A percentile compares a stretch with the other conserved stretches of the same genome.
Evolutionary conservation across 2,888 invertebrate species (phyloP).

Genomic region (Laspeyria flexula): DNA sequence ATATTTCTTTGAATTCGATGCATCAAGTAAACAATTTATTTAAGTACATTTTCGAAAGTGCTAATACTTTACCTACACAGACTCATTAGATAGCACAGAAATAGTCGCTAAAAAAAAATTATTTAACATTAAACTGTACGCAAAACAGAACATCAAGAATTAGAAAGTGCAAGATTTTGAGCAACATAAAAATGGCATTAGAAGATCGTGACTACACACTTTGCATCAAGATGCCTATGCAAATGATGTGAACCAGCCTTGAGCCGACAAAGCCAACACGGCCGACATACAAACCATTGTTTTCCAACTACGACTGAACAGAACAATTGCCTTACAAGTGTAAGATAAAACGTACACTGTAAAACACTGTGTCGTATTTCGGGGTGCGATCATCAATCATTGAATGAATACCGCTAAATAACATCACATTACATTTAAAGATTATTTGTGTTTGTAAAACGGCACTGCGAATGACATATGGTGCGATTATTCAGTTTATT

Average conservation of each 20-base stretch:
- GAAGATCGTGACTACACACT: constrained; percentile 64
- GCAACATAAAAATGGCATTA: constrained; percentile 57
- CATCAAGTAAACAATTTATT: too few species aligned
- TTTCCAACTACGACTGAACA: constrained; percentile 30
- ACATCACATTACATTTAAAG: constrained; percentile 60
- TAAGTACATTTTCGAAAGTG: too few species aligned
- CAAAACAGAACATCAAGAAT: constrained; percentile 21
- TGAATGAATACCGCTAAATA: constrained; percentile 56
- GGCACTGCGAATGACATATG: constrained; percentile 51
- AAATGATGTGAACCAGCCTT: constrained; percentile 76
- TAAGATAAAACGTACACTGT: constrained; percentile 29
- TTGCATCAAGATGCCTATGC: constrained; percentile 61
- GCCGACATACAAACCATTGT: constrained; percentile 28
- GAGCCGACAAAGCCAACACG: constrained; percentile 52
- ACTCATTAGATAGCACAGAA: too few species aligned
- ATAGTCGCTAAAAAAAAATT: too few species aligned
- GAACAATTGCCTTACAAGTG: constrained; percentile 13
- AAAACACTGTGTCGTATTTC: constrained; percentile 34
- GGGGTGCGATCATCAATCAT: constrained; percentile 49
- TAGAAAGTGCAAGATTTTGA: constrained; percentile 46
- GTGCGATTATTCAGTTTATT: constrained; percentile 48
- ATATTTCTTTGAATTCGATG: too few species aligned
- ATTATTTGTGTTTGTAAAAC: constrained; percentile 60
- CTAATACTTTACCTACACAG: not conserved
- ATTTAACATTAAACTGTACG: not conserved